Evolutionary conservation across 1,140 invertebrate species (phyloP).

Genomic region (Hetaerina americana): DNA sequence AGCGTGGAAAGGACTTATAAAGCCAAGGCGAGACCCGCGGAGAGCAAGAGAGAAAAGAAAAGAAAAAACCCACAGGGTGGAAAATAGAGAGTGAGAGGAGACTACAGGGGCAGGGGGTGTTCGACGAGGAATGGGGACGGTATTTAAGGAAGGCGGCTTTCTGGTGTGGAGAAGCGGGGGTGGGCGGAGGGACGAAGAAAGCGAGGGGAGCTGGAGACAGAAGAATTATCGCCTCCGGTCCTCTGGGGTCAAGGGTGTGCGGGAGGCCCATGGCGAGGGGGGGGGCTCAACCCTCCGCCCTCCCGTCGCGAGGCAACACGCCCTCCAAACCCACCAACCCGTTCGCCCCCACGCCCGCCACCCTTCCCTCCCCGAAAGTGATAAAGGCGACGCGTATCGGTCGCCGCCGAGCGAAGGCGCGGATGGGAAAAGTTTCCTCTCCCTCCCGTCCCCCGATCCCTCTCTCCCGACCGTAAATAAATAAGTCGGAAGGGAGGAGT

Average conservation of each 20-base stretch:
- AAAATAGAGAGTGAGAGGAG: too few species aligned
- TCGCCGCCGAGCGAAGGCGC: too few species aligned
- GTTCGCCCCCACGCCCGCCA: neutral
- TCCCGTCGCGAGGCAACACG: neutral
- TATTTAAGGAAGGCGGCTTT: too few species aligned
- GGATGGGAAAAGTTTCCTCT: too few species aligned
- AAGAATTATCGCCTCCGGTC: neutral
- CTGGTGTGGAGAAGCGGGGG: neutral
- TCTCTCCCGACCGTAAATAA: neutral
- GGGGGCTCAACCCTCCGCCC: neutral
- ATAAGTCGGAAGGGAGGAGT: neutral
- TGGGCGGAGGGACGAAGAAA: neutral
- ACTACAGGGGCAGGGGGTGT: too few species aligned
- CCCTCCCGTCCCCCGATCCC: too few species aligned
- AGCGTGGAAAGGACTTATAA: too few species aligned
- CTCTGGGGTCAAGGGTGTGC: neutral
- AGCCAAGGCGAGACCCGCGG: too few species aligned
- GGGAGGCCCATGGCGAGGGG: too few species aligned
- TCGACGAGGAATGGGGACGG: too few species aligned
- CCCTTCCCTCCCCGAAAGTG: neutral
- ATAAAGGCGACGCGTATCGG: neutral
- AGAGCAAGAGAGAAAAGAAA: too few species aligned
- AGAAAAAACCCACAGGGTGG: too few species aligned
- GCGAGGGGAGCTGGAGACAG: neutral
- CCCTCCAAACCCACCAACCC: neutral